Evolutionary conservation across 23 tunicate species (phyloP).

Genomic region (Oikopleura vanhoeffeni): DNA sequence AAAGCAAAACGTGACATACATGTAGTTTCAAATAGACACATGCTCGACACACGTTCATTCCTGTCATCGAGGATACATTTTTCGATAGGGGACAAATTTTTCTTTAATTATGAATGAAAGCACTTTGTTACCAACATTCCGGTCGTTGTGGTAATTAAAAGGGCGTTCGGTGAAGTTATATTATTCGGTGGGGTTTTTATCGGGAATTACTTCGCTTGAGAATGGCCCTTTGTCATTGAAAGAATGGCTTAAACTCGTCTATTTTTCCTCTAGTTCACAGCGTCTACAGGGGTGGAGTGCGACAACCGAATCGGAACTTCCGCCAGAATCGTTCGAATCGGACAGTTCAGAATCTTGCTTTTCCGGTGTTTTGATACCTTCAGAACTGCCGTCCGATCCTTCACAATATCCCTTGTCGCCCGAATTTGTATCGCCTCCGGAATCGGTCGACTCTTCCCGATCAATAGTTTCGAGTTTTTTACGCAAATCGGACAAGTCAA

Average conservation of each 20-base stretch:
- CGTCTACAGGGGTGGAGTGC: too few relatives aligned
- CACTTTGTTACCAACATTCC: too few relatives aligned
- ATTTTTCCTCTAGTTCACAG: too few relatives aligned
- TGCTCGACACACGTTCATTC: too few relatives aligned
- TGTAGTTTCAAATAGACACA: too few relatives aligned
- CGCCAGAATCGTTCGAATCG: background rate
- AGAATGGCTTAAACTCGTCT: background rate
- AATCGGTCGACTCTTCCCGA: conserved; percentile 2
- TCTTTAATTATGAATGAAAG: too few relatives aligned
- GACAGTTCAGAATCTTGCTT: background rate
- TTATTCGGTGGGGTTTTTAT: too few relatives aligned
- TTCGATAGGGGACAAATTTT: too few relatives aligned
- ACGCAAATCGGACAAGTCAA: conserved; percentile 11
- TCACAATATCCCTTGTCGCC: conserved; percentile 9
- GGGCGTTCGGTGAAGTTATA: too few relatives aligned
- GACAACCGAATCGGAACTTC: background rate
- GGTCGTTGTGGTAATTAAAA: too few relatives aligned
- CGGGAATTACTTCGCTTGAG: background rate
- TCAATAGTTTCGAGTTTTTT: conserved; percentile 1
- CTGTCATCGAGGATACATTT: too few relatives aligned
- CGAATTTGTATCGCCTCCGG: background rate
- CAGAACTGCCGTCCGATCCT: background rate
- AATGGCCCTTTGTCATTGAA: background rate
- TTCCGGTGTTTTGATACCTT: background rate
- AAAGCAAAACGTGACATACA: too few relatives aligned